phyloP scores from a whole-genome alignment of 2,113 vertebrate species.

The Rhagologus leucostigma region DNA sequence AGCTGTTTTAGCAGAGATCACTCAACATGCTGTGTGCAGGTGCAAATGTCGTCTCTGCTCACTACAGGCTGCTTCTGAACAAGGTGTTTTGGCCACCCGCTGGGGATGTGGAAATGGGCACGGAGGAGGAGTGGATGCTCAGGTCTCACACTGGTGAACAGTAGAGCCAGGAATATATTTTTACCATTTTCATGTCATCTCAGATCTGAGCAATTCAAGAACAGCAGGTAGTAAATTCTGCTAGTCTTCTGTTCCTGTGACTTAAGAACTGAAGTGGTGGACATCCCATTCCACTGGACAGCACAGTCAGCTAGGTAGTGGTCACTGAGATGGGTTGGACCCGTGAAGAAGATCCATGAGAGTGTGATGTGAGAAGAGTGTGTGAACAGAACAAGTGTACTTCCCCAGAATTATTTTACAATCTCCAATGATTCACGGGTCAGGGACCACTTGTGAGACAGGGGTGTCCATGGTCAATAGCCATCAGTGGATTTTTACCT shows the following conservation, averaged over 20 bases:
- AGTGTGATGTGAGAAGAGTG: not conserved
- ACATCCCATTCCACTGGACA: not conserved
- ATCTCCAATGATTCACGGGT: not conserved
- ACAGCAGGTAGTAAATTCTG: not conserved
- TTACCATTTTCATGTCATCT: not conserved
- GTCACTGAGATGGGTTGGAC: not conserved
- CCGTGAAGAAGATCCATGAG: not conserved
- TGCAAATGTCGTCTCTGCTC: not conserved
- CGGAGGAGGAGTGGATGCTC: not conserved
- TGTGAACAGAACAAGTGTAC: not conserved
- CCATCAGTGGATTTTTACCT: not conserved
- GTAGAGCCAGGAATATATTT: not conserved
- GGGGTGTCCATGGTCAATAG: not conserved
- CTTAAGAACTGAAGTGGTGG: not conserved
- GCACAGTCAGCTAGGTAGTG: not conserved
- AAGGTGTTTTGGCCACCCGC: accelerated
- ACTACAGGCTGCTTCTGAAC: not conserved
- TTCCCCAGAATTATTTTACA: not conserved
- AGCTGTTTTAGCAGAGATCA: not conserved
- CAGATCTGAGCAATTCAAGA: not conserved
- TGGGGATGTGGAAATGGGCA: not conserved
- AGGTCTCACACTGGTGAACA: not conserved
- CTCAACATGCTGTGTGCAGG: accelerated
- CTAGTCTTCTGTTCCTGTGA: not conserved
- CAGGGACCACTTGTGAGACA: not conserved